phyloP scores from a whole-genome alignment of 2,888 invertebrate genomes.

The Drosophila heteroneura region DNA sequence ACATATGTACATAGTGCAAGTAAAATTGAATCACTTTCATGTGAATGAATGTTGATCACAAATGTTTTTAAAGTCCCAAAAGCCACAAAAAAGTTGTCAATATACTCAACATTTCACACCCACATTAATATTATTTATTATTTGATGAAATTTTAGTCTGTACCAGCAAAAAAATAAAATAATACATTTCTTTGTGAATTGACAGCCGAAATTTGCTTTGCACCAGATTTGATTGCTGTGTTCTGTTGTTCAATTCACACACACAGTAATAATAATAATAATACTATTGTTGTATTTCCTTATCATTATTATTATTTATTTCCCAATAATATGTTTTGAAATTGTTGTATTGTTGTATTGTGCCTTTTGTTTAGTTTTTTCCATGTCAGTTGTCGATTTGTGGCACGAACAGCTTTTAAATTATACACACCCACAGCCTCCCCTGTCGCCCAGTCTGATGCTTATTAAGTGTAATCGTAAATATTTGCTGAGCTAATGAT shows the following conservation, averaged over 20 bases:
- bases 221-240: slow-evolving; percentile 42
- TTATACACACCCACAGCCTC: slow-evolving; percentile 2
- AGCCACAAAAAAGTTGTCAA: slow-evolving; percentile 12
- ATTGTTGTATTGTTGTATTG: slow-evolving; percentile 33
- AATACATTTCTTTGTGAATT: slow-evolving; percentile 15
- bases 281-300: slow-evolving; percentile 36
- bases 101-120: slow-evolving; percentile 22
- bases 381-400: slow-evolving; percentile 35
- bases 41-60: slow-evolving; percentile 5
- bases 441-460: neutral
- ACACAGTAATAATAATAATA: slow-evolving; percentile 23
- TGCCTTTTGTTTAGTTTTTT: slow-evolving; percentile 38
- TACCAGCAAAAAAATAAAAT: neutral
- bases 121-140: neutral
- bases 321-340: slow-evolving; percentile 43
- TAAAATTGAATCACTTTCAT: slow-evolving; percentile 32
- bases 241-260: slow-evolving; percentile 47
- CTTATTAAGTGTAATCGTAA: slow-evolving; percentile 52
- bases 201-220: slow-evolving; percentile 43
- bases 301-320: slow-evolving; percentile 38
- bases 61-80: neutral
- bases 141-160: slow-evolving; percentile 13
- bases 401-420: slow-evolving; percentile 32
- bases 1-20: neutral
- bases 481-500: slow-evolving; percentile 60